Conservation (phyloP, 2,113 vertebrate genomes). For the Sorex araneus region DNA sequence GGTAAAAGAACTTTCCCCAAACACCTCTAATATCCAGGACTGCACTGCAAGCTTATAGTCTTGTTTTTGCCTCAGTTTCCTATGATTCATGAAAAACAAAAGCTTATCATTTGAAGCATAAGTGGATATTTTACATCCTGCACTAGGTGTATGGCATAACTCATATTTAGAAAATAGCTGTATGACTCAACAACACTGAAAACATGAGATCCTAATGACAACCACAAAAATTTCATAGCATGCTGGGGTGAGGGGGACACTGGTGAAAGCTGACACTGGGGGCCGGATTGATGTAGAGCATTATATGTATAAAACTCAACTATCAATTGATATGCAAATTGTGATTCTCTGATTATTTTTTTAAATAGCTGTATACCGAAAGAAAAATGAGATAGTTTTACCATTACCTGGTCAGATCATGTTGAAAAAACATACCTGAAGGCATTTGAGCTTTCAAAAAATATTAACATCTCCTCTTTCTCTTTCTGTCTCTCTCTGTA, state of each 20-base stretch:
- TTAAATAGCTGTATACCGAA: neutral
- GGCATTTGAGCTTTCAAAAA: neutral
- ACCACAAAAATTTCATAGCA: too few species aligned
- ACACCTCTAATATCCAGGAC: neutral
- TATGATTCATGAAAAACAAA: neutral
- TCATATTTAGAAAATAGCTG: neutral
- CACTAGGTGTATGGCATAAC: neutral
- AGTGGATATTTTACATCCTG: accelerated
- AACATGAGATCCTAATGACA: too few species aligned
- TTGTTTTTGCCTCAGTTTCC: neutral
- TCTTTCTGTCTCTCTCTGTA: neutral
- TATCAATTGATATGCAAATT: too few species aligned
- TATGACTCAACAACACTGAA: too few species aligned
- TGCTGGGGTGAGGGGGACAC: too few species aligned
- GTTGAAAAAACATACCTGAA: neutral
- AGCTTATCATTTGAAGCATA: neutral
- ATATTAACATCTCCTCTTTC: too few species aligned
- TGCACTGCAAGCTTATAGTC: neutral
- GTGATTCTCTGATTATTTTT: too few species aligned
- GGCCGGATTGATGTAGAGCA: too few species aligned
- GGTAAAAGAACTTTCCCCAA: neutral
- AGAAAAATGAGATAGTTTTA: neutral
- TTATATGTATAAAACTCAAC: too few species aligned
- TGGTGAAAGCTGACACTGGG: too few species aligned
- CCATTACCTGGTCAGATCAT: neutral